Base-by-base conservation (phyloP, 2,888 invertebrate genomes). In the Drosophila mimica region DNA sequence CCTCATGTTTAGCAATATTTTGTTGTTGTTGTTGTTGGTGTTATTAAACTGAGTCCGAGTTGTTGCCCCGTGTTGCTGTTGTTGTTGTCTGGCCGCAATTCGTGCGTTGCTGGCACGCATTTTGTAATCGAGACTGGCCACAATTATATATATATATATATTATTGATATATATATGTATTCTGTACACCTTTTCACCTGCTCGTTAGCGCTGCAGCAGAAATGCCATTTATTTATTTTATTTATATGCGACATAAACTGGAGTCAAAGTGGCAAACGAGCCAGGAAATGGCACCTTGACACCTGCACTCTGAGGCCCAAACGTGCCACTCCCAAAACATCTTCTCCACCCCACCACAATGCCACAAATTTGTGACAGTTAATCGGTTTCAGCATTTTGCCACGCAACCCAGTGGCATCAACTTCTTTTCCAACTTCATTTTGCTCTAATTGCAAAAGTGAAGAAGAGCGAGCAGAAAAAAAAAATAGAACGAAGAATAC, bases 51-150 rank as follows among this genome's bases (percentile, higher is more conserved):
- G 74, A 69, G 72, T 76, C 77, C 38, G 69, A 69, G 70, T 74
- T 66, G 25, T 25, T 17, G 43, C 43, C 67, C 40, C 58, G 34
- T 25, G 13, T 33, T 17, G 15, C 11, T 30, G 3, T 51, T 40
- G 49, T 28, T 34, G 51, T 46, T 52, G 74, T 61, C 74, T 79
- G 79, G 65, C 63, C 72, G 79, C 82, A 87, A 38, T 65, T 67
- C 79, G 84, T 81, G 79, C 82, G 76, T 72, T 83, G 60, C 76
- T 46, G 49, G 31, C 74, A 79, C 70, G 68, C 73, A 71, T 74
- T 74, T 69, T 81, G 85, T 81, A 87, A 86, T 87, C 82, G 88
- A 86, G 89, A 82, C 82, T 76, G 89, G 76, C 88, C 89, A 76
- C 88, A 87, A 84, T 82, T 79, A 67, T 9, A 17, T 4, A 36